These are phyloP conservation scores for Zaprionus africanus DNA, from an alignment of 1,140 invertebrate species.

Conservation along the genomic window DNA sequence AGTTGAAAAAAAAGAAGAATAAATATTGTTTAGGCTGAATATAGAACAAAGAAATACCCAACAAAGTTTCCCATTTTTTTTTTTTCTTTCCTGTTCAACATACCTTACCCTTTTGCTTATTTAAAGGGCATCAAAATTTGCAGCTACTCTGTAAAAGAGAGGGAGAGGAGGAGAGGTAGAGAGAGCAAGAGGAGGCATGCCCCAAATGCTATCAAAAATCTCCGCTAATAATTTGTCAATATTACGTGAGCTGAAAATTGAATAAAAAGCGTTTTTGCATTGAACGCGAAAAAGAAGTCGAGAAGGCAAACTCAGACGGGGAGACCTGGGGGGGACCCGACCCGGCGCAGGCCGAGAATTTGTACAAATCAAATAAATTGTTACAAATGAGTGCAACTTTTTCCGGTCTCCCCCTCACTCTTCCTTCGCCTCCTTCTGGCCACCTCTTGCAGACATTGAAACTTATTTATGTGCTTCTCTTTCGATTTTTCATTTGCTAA, in stretches of 20 bases:
- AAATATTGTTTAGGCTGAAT: not conserved
- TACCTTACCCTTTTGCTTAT: not conserved
- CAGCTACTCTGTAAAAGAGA: no score
- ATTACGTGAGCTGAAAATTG: constrained; percentile 83
- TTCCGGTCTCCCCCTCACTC: constrained; percentile 7
- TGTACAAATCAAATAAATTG: constrained; percentile 78
- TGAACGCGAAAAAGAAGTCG: constrained; percentile 38
- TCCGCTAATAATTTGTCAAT: constrained; percentile 84
- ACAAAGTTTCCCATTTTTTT: not conserved
- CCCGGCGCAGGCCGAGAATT: constrained; percentile 25
- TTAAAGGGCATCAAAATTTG: constrained; percentile 38
- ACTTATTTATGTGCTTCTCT: constrained; percentile 50
- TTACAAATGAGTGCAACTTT: constrained; percentile 82
- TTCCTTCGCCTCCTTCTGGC: no score
- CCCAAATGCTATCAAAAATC: constrained; percentile 71
- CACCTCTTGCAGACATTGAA: constrained; percentile 18
- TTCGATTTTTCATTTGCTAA: constrained; percentile 67
- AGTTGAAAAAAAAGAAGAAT: not conserved
- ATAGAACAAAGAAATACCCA: no score
- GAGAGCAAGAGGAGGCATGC: constrained; percentile 1
- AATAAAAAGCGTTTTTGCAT: constrained; percentile 82
- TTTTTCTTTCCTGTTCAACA: not conserved
- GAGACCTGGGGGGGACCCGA: constrained; percentile 1
- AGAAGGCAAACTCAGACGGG: constrained; percentile 16
- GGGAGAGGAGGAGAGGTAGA: not conserved